A percentile compares a stretch with the other conserved stretches of the same genome.
These are phyloP conservation scores for Ochotona princeps DNA, from an alignment of 2,113 vertebrate genomes.

Conservation along the genomic window DNA sequence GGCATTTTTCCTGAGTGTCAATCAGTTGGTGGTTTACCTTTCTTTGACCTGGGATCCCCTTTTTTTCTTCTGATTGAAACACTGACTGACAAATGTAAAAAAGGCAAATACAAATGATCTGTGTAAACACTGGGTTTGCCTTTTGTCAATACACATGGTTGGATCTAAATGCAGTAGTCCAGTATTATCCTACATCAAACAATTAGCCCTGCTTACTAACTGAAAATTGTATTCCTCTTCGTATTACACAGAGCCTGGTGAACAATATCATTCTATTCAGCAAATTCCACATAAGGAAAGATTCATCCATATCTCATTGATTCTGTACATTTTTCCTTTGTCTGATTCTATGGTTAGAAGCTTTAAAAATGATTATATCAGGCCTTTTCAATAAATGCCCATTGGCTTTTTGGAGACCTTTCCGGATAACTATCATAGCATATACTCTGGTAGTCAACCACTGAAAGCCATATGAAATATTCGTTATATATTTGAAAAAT, in stretches of 20 bases:
- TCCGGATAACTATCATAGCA: not conserved
- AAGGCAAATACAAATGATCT: slow-evolving; percentile 7
- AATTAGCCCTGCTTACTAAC: slow-evolving; percentile 29
- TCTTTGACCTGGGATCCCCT: not conserved
- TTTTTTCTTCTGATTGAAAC: not conserved
- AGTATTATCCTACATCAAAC: not conserved
- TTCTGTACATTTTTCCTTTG: not conserved
- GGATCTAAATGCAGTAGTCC: slow-evolving; percentile 35
- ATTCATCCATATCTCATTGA: not conserved
- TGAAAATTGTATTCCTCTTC: not conserved
- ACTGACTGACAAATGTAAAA: not conserved
- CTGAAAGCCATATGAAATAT: not conserved
- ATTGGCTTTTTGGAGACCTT: not conserved
- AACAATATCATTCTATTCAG: not conserved
- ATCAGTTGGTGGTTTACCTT: slow-evolving; percentile 4
- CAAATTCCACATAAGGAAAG: not conserved
- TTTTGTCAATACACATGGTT: not conserved
- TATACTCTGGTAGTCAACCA: not conserved
- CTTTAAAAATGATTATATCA: not conserved
- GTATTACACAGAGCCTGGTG: not conserved
- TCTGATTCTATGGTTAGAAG: slow-evolving; percentile 1
- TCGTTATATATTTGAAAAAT: not conserved
- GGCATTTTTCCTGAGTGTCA: slow-evolving; percentile 28
- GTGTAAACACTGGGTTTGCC: slow-evolving; percentile 14
- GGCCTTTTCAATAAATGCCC: not conserved